These are phyloP conservation scores for Heliconius hortense DNA, from an alignment of 2,888 invertebrate species.

Conservation along the genomic window DNA sequence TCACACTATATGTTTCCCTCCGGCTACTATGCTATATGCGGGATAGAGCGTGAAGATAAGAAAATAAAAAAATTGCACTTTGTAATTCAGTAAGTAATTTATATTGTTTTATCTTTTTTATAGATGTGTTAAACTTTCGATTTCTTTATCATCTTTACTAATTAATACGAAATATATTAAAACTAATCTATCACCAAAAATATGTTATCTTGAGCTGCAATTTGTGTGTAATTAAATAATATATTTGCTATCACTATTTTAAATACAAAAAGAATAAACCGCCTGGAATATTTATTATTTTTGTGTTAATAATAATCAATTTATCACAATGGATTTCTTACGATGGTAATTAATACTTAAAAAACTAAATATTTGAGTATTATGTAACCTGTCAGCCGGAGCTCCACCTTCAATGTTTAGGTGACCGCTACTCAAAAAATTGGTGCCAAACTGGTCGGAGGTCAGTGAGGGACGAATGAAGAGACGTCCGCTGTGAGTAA, in stretches of 20 bases:
- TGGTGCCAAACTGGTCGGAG: conserved; percentile 78
- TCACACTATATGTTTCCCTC: too few species aligned
- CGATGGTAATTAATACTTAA: not conserved
- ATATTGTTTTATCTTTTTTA: not conserved
- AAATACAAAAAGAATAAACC: not conserved
- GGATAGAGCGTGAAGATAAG: too few species aligned
- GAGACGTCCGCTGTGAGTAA: conserved; percentile 79
- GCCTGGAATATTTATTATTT: not conserved
- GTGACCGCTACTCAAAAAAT: conserved; percentile 76
- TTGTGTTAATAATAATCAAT: too few species aligned
- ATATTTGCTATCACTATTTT: conserved; percentile 1
- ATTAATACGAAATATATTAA: too few species aligned
- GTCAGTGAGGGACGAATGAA: conserved; percentile 84
- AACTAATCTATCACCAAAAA: not conserved
- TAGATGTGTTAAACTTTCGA: not conserved
- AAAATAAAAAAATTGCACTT: too few species aligned
- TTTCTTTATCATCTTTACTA: not conserved
- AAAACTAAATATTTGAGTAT: not conserved
- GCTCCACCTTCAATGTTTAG: conserved; percentile 83
- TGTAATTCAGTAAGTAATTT: not conserved
- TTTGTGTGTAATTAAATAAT: not conserved
- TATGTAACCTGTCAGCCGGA: conserved; percentile 82
- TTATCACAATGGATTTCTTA: too few species aligned
- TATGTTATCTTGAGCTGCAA: not conserved
- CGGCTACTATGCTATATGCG: too few species aligned